Evolutionary conservation across 2,797 vertebrate species (phyloP), one percentile per base, ranked within the genome.

Genomic region (Xiphophorus birchmanni): DNA sequence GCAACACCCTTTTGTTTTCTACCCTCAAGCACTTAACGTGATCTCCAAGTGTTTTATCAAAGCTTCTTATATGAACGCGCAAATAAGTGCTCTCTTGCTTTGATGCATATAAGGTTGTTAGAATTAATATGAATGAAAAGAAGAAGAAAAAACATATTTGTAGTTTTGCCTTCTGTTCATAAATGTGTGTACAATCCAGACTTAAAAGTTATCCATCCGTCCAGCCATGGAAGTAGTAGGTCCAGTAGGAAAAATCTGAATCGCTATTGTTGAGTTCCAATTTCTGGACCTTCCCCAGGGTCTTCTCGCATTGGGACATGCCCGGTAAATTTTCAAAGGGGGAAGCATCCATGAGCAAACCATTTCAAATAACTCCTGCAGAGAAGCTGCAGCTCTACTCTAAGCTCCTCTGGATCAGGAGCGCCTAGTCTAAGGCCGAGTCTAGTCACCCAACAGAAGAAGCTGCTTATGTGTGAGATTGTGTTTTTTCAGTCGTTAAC

Each of bases 51-150:
- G 71, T 5, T 86, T 87, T 54, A 73, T 37, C 45, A 32, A 60
- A 76, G 13, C 79, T 32, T 23, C 72, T 82, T 52, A 58, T 5
- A 23, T 76, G 73, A 58, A 74, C 65, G 78, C 45, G 35, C 42
- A 67, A 69, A 80, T 23, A 74, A 26, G 13, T 42, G 74, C 77
- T 74, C 71, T 9, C 69, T 78, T 73, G 54, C 89, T 89, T 88
- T 87, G 84, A 89, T 89, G 69, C 35, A 29, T 82, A 84, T 18
- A 79, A 37, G 44, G 21, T 32, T 1, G 2, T 4, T 48, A 74
- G 12, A 45, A 67, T 10, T 26, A 44, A 15, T 26, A 42, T 11
- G 26, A 72, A 4, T 72, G 5, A 56, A 4, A 47, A 54, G 23
- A 73, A 73, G 17, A 17, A 60, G 10, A 35, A 65, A 10, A 58